Percentiles rank a stretch among this genome's conserved stretches.
These are phyloP conservation scores for Blera fallax DNA, from an alignment of 2,888 invertebrate genomes.

Conservation along the genomic window DNA sequence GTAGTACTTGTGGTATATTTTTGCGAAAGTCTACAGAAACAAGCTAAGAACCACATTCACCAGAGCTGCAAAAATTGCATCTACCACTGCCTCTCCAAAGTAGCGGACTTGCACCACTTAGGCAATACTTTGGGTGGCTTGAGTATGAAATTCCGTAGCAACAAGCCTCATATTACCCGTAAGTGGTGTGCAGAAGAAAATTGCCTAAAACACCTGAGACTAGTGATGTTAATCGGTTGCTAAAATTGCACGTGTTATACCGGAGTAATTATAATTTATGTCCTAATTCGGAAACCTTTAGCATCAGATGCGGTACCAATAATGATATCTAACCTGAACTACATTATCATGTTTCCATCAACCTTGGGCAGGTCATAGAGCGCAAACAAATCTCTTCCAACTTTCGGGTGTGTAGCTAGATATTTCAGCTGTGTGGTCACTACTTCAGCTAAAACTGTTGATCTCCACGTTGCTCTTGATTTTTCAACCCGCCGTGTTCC, in stretches of 20 bases:
- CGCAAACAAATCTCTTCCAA: too few relatives aligned
- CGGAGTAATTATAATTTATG: background rate
- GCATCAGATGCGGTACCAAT: too few relatives aligned
- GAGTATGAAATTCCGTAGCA: background rate
- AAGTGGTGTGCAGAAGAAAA: background rate
- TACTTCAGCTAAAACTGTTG: too few relatives aligned
- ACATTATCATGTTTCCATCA: too few relatives aligned
- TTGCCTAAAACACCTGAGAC: background rate
- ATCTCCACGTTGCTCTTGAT: too few relatives aligned
- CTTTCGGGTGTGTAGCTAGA: too few relatives aligned
- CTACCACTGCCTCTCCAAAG: background rate
- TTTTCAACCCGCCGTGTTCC: too few relatives aligned
- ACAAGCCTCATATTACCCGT: background rate
- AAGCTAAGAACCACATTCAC: conserved; percentile 17
- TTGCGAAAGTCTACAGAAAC: background rate
- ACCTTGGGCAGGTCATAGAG: too few relatives aligned
- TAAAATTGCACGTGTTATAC: background rate
- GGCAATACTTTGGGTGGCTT: conserved; percentile 3
- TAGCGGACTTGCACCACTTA: background rate
- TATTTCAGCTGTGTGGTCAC: too few relatives aligned
- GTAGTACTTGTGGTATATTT: background rate
- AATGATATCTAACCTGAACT: too few relatives aligned
- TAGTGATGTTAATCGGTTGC: background rate
- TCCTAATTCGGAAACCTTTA: too few relatives aligned
- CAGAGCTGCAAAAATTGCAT: background rate